Conservation (phyloP, 2,113 vertebrate genomes). For the Myanophis thanlyinensis region DNA sequence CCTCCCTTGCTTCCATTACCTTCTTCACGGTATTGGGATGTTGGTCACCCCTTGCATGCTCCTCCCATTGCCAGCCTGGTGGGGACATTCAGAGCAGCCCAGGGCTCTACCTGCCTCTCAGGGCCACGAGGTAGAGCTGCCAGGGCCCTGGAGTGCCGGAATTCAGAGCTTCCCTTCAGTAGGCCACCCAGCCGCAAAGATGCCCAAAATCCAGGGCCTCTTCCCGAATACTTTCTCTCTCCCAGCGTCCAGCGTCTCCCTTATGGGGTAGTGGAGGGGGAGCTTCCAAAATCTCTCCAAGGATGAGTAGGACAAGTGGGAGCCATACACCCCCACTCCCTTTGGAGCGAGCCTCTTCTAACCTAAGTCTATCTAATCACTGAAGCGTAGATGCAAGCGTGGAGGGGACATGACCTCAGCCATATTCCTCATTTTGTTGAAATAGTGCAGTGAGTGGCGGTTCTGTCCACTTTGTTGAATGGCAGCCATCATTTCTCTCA, state of each 20-base stretch:
- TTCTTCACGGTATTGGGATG: background rate
- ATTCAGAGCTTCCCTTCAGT: background rate
- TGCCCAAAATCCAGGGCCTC: background rate
- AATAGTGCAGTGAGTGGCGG: background rate
- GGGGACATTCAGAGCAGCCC: background rate
- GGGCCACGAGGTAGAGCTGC: background rate
- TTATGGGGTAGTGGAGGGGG: background rate
- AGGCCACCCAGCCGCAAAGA: background rate
- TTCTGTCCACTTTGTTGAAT: background rate
- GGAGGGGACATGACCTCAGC: background rate
- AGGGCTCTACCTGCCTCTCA: background rate
- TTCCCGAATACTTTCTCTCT: background rate
- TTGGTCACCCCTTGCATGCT: background rate
- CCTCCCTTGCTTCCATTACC: background rate
- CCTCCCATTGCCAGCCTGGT: background rate
- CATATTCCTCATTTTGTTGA: background rate
- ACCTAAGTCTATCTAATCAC: background rate
- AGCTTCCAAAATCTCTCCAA: background rate
- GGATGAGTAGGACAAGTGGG: background rate
- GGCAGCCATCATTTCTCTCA: background rate
- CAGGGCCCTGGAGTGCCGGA: background rate
- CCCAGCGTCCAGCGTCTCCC: background rate
- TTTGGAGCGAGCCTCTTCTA: background rate
- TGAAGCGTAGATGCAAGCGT: background rate
- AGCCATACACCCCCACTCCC: background rate